Evolutionary conservation across 2,888 invertebrate species (phyloP), one percentile per base, ranked within the genome.

Genomic region (Subacronicta megacephala): DNA sequence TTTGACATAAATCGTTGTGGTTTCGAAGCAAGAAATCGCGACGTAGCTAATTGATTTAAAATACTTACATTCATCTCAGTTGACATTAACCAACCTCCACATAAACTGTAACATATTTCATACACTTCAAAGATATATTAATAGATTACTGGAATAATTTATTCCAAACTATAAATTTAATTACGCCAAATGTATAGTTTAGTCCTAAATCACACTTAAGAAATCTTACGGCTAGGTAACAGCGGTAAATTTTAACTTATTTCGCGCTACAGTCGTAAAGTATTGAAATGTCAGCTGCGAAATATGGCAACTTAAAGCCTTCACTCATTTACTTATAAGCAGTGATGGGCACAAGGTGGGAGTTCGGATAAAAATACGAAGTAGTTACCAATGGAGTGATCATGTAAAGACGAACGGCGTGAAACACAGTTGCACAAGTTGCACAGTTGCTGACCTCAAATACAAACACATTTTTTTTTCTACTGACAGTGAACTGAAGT

Each of bases 201-300:
- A 69, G 13, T 43, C 31, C 35, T 62, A 61, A 55, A 62, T 69
- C 55, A 61, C 36, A 54, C 44, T 56, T 52, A 72, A 72, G 70
- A 72, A 72, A 72, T 62, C 73, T 44, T 50, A 61, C 55, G 45
- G 57, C 46, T 43, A 15, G 38, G 43, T 41, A 54, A 51, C 54
- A 47, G 45, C 13, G 45, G 58, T 64, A 64, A 64, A 64, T 67
- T 61, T 46, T 51, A 42, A 45, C 41, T 31, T 47, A 54, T 56
- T 60, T 58, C 55, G 20, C 41, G 44, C 20, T 33, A 17, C 45
- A 12, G 42, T 59, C 54, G 58, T 72, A 73, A 73, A 72, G 36
- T 46, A 37, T 31, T 16, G 17, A 55, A 61, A 55, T 59, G 69
- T 66, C 56, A 40, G 60, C 9, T 37, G 36, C 50, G 55, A 65